Evolutionary conservation across 2,888 invertebrate species (phyloP), one percentile per base, ranked within the genome.

Genomic region (Anoncus sp.): DNA sequence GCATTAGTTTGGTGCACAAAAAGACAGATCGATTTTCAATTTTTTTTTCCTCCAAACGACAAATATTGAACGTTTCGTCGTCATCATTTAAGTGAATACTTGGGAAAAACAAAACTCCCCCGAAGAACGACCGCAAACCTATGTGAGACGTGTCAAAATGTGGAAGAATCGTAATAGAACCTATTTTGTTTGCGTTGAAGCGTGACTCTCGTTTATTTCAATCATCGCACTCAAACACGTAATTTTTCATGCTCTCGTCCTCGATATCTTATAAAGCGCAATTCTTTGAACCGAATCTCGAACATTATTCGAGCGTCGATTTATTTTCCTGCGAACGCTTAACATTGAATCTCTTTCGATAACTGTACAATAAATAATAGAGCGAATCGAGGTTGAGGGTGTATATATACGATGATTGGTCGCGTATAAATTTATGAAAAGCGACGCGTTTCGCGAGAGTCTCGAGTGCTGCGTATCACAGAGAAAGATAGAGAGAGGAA

Each of bases 311-410:
- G 40, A 59, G 20, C 31, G 12, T 53, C 49, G 12, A 45, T 43
- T 18, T 59, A 31, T 67, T 53, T 66, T 49, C 24, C 72, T 49
- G 49, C 27, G 45, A 22, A 24, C 49, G 38, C 55, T 47, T 35
- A 22, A 55, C 18, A 22, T 40, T 16, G n/a, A 74, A 62, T 66
- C 43, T n/a, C 49, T 40, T 40, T 70, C 65, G 53, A 78, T 79
- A 79, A 79, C 78, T 72, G 78, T 79, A 79, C 67, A 63, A 75
- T 78, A 78, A 78, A 75, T 79, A 79, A 75, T 79, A 69, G 78
- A 79, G 75, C 78, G 75, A 75, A 78, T 71, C 78, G 72, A 49
- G 53, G 72, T 65, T 60, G 38, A 40, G 63, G 55, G 49, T 47
- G 57, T 45, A 20, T 16, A n/a, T 45, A 31, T 18, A 57, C 63